Percentiles rank a stretch among this genome's conserved stretches.
These are phyloP conservation scores for Brachionus plicatilis DNA, from an alignment of 1,140 invertebrate genomes.

Conservation along the genomic window DNA sequence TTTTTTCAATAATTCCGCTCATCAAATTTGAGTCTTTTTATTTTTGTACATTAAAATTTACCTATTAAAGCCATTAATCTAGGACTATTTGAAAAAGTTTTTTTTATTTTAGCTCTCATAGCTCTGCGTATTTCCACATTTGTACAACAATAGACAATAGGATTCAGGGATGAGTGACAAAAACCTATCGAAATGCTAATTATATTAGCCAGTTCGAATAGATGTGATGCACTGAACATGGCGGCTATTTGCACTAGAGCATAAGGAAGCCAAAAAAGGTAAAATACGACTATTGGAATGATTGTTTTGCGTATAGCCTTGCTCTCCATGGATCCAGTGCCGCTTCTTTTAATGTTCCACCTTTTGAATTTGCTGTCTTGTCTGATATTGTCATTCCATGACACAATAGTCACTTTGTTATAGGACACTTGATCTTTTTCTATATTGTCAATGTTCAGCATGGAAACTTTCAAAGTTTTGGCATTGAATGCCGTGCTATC, in stretches of 20 bases:
- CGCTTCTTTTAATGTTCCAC: slow-evolving; percentile 12
- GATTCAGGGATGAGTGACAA: slow-evolving; percentile 35
- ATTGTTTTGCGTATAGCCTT: slow-evolving; percentile 25
- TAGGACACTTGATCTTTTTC: not conserved
- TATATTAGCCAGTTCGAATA: slow-evolving; percentile 22
- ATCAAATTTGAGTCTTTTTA: not conserved
- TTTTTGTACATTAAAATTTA: not conserved
- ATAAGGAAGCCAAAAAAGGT: slow-evolving; percentile 35
- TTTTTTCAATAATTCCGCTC: no score
- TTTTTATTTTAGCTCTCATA: slow-evolving; percentile 12
- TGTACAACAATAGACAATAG: slow-evolving; percentile 29
- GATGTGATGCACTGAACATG: not conserved
- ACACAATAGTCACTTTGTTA: not conserved
- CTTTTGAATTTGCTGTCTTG: not conserved
- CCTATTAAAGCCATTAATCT: not conserved
- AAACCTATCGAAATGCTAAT: slow-evolving; percentile 16
- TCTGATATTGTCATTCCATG: not conserved
- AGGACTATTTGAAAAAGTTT: slow-evolving; percentile 22
- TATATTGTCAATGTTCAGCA: not conserved
- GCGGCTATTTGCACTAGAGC: not conserved
- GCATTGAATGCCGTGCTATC: not conserved
- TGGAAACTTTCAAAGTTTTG: not conserved
- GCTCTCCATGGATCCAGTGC: slow-evolving; percentile 8
- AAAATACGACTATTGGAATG: slow-evolving; percentile 32
- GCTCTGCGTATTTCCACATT: slow-evolving; percentile 26